These are phyloP conservation scores for Oscheius onirici DNA, from an alignment of 2,888 invertebrate species.

Conservation along the genomic window DNA sequence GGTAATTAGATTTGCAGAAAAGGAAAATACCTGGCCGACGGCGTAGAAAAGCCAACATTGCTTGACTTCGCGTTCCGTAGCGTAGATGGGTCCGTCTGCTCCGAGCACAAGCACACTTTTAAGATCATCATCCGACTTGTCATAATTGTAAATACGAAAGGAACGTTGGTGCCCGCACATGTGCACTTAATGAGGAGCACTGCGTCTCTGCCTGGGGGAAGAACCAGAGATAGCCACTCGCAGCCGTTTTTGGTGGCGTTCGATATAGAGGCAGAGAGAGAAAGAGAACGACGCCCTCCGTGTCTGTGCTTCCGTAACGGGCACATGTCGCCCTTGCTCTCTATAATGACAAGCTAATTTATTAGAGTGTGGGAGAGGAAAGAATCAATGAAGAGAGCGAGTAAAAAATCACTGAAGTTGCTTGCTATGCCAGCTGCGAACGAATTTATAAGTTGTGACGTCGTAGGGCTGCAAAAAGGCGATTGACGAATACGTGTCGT, in stretches of 20 bases:
- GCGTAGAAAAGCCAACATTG: slow-evolving; percentile 14
- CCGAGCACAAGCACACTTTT: slow-evolving; percentile 18
- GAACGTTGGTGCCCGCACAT: slow-evolving; percentile 27
- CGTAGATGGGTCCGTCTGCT: slow-evolving; percentile 4
- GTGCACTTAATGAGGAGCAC: slow-evolving; percentile 24
- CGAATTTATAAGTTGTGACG: slow-evolving; percentile 9
- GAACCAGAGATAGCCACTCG: slow-evolving; percentile 18
- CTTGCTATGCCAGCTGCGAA: neutral
- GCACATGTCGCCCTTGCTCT: neutral
- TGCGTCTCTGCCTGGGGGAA: slow-evolving; percentile 26
- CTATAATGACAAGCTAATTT: slow-evolving; percentile 17
- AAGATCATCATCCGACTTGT: slow-evolving; percentile 16
- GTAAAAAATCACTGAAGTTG: neutral
- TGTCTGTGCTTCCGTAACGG: slow-evolving; percentile 15
- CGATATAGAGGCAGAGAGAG: slow-evolving; percentile 13
- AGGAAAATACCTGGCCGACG: neutral
- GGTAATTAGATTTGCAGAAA: no score
- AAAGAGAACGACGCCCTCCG: slow-evolving; percentile 9
- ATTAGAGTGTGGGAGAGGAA: slow-evolving; percentile 7
- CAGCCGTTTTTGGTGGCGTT: slow-evolving; percentile 27
- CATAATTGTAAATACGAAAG: slow-evolving; percentile 26
- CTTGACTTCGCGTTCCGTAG: slow-evolving; percentile 9
- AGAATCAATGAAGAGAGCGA: neutral
- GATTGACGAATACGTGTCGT: neutral
- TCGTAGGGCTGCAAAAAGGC: slow-evolving; percentile 23